Conservation (phyloP, 2,113 vertebrate genomes). For the Pelusios castaneus region DNA sequence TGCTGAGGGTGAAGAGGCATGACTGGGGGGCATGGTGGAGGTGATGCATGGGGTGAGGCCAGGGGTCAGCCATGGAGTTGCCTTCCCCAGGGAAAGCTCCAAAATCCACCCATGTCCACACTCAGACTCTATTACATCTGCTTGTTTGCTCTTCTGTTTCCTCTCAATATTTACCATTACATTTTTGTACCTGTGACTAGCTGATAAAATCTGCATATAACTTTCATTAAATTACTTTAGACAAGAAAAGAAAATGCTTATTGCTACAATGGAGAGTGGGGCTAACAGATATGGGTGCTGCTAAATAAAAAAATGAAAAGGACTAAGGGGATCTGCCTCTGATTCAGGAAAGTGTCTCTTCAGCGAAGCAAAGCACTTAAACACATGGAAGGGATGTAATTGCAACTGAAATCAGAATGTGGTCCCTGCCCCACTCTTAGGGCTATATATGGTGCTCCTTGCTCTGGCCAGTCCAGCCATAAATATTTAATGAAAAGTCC, state of each 20-base stretch:
- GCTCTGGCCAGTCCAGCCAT: neutral
- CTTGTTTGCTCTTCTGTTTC: constrained; percentile 1
- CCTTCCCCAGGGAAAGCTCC: too few relatives aligned
- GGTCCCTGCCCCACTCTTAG: neutral
- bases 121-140: neutral
- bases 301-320: constrained; percentile 32
- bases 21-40: too few relatives aligned
- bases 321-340: neutral
- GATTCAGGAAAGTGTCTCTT: neutral
- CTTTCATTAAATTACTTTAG: constrained; percentile 25
- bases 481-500: neutral
- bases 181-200: neutral
- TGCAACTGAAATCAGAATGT: neutral
- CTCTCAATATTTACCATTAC: neutral
- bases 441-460: neutral
- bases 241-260: neutral
- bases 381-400: fast-evolving
- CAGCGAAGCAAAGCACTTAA: neutral
- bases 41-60: too few relatives aligned
- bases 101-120: too few relatives aligned
- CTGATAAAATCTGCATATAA: constrained; percentile 57
- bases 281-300: constrained; percentile 8
- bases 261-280: neutral
- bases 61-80: too few relatives aligned
- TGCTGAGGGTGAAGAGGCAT: too few relatives aligned